A percentile compares a stretch with the other conserved stretches of the same genome.
phyloP scores from a whole-genome alignment of 2,113 vertebrate genomes.

The Tapirus terrestris region DNA sequence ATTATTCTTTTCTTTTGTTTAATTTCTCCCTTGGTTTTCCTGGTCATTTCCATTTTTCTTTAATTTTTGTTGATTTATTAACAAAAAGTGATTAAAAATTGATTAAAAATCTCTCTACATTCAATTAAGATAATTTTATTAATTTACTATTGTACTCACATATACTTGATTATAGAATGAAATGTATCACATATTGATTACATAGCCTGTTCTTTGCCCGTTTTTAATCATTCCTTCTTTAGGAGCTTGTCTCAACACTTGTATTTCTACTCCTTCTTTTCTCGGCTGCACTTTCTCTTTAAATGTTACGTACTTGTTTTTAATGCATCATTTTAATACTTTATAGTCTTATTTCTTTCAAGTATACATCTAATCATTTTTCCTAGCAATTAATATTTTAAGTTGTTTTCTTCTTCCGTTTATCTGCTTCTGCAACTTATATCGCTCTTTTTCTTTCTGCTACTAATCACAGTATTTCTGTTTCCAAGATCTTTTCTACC shows the following conservation, averaged over 20 bases:
- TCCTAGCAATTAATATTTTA: background rate
- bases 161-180: background rate
- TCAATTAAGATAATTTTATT: background rate
- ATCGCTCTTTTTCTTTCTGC: background rate
- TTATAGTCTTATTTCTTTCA: background rate
- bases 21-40: background rate
- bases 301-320: background rate
- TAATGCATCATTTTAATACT: background rate
- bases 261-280: background rate
- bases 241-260: background rate
- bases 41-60: background rate
- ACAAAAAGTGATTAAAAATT: too few species aligned
- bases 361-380: background rate
- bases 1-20: background rate
- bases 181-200: background rate
- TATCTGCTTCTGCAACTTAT: background rate
- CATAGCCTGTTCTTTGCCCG: background rate
- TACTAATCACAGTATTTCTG: background rate
- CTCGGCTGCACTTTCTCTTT: background rate
- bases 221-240: background rate
- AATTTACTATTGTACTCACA: background rate
- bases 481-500: background rate
- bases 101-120: background rate
- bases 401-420: background rate
- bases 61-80: background rate